Evolutionary conservation across 2,888 invertebrate species (phyloP).

Genomic region (Drosophila infuscata): DNA sequence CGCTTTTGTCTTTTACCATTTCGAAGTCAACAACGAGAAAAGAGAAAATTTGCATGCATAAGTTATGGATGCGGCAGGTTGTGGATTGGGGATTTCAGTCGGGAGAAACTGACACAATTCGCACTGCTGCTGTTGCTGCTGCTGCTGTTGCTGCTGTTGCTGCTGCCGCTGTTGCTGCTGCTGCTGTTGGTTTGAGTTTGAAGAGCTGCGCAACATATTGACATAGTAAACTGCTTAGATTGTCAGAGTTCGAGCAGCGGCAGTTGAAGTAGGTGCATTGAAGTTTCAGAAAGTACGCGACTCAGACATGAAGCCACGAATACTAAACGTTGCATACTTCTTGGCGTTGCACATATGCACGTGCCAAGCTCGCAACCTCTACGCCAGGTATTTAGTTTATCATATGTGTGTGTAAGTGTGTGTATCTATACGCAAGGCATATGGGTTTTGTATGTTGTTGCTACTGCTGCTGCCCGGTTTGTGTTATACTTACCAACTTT

Average conservation of each 20-base stretch:
- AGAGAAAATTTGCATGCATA: constrained; percentile 73
- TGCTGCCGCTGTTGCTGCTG: not conserved
- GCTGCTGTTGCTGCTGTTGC: not conserved
- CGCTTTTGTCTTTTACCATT: constrained; percentile 62
- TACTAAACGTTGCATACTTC: constrained; percentile 57
- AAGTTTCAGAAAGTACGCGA: constrained; percentile 60
- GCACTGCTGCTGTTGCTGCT: constrained; percentile 1
- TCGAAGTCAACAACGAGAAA: constrained; percentile 61
- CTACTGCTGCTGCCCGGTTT: constrained; percentile 25
- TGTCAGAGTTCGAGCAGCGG: constrained; percentile 74
- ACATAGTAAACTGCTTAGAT: constrained; percentile 79
- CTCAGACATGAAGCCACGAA: constrained; percentile 59
- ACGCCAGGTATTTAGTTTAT: constrained; percentile 6
- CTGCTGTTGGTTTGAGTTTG: constrained; percentile 15
- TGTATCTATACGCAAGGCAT: constrained; percentile 30
- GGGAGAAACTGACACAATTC: constrained; percentile 43
- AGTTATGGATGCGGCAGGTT: constrained; percentile 67
- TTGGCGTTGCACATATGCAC: constrained; percentile 46
- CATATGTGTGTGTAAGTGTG: constrained; percentile 15
- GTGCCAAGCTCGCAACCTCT: constrained; percentile 23
- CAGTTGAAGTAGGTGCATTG: constrained; percentile 63
- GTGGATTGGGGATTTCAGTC: constrained; percentile 36
- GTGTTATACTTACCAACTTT: constrained; percentile 47
- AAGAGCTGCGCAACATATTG: constrained; percentile 69
- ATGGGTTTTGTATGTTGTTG: constrained; percentile 6